These are phyloP conservation scores for Papilio machaon DNA, from an alignment of 1,140 invertebrate genomes.

Conservation along the genomic window DNA sequence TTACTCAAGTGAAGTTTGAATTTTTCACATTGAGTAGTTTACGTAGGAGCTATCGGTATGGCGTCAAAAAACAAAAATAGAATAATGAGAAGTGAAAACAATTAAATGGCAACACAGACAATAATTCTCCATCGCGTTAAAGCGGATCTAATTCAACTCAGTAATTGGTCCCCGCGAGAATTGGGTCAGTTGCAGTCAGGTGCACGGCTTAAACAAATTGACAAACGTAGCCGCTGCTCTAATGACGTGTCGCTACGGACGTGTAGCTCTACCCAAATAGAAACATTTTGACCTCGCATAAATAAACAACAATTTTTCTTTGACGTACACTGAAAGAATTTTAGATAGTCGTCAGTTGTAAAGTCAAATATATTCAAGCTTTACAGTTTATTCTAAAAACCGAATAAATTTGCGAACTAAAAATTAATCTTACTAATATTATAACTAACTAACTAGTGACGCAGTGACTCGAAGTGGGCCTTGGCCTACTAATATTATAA, in stretches of 20 bases:
- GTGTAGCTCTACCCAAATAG: constrained; percentile 11
- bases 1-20: no score
- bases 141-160: neutral
- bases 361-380: neutral
- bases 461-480: no score
- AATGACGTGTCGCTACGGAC: constrained; percentile 18
- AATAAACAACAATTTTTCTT: constrained; percentile 4
- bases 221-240: constrained; percentile 10
- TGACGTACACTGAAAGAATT: constrained; percentile 3
- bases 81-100: neutral
- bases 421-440: no score
- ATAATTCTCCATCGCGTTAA: neutral
- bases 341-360: neutral
- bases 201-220: constrained; percentile 23
- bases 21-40: no score
- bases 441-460: no score
- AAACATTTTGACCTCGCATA: neutral
- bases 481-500: no score
- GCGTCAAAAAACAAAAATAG: neutral
- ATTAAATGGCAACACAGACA: neutral
- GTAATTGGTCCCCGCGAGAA: constrained; percentile 5
- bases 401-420: neutral
- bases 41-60: no score
- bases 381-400: neutral
- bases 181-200: constrained; percentile 21